Conservation (phyloP, 2,113 vertebrate species). For the Archocentrus centrarchus region DNA sequence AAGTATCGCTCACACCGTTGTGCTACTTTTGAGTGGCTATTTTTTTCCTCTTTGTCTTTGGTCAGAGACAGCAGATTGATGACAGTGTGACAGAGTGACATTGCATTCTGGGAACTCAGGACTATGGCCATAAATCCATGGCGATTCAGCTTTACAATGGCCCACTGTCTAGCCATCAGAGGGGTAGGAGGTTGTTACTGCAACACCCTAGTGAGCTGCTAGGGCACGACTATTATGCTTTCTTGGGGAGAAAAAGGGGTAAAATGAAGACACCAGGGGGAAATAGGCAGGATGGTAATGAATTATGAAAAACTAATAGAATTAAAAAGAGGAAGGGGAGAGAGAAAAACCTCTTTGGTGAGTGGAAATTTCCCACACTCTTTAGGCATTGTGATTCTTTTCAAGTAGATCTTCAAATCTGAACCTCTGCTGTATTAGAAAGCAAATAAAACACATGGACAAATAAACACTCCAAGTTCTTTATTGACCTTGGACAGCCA, state of each 20-base stretch:
- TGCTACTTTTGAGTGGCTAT: constrained; percentile 38
- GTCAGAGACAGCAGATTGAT: constrained; percentile 73
- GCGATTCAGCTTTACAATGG: constrained; percentile 76
- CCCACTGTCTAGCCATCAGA: constrained; percentile 73
- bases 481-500: constrained; percentile 68
- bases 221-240: constrained; percentile 43
- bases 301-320: constrained; percentile 68
- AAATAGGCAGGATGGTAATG: constrained; percentile 49
- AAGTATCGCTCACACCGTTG: constrained; percentile 28
- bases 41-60: constrained; percentile 47
- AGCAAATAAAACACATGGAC: constrained; percentile 72
- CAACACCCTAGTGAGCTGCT: constrained; percentile 64
- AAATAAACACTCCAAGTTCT: constrained; percentile 73
- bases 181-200: constrained; percentile 68
- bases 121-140: constrained; percentile 75
- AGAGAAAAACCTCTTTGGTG: constrained; percentile 39
- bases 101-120: constrained; percentile 78
- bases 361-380: constrained; percentile 72
- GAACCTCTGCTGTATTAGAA: constrained; percentile 58
- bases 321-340: constrained; percentile 29
- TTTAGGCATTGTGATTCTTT: constrained; percentile 58
- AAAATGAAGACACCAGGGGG: constrained; percentile 40
- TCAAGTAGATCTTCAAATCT: constrained; percentile 70
- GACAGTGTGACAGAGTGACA: constrained; percentile 70
- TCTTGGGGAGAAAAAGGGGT: background rate